These are phyloP conservation scores for Drosophila tsacasi DNA, from an alignment of 1,140 invertebrate genomes.

Conservation along the genomic window DNA sequence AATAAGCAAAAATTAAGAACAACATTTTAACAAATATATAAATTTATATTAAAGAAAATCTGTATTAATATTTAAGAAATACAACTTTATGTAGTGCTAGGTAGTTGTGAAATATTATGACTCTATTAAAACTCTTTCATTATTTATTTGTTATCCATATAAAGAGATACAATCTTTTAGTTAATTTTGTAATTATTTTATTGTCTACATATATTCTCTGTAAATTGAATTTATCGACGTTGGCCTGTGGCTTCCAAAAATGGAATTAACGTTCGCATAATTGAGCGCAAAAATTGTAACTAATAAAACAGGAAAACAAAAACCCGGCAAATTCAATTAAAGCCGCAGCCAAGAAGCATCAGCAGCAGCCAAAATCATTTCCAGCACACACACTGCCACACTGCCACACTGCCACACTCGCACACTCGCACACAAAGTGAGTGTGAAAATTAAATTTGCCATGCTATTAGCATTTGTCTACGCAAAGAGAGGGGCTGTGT, in stretches of 20 bases:
- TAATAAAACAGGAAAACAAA: constrained; percentile 47
- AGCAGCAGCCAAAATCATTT: constrained; percentile 23
- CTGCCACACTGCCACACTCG: constrained; percentile 7
- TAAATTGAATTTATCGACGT: neutral
- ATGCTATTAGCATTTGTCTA: constrained; percentile 58
- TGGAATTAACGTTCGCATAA: constrained; percentile 67
- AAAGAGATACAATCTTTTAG: neutral
- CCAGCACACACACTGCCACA: neutral
- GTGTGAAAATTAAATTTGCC: constrained; percentile 69
- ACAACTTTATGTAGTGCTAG: too few relatives aligned
- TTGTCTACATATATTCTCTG: neutral
- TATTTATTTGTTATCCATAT: too few relatives aligned
- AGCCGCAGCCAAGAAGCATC: constrained; percentile 25
- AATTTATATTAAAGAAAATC: too few relatives aligned
- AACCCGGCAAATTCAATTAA: constrained; percentile 47
- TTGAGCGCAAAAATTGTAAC: constrained; percentile 72
- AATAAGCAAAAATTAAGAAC: too few relatives aligned
- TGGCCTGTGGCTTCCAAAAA: constrained; percentile 33
- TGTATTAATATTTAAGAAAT: too few relatives aligned
- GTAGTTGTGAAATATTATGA: too few relatives aligned
- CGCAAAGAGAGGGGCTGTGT: neutral
- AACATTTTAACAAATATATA: too few relatives aligned
- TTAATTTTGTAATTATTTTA: neutral
- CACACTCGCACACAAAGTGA: constrained; percentile 38
- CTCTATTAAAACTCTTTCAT: too few relatives aligned